Conservation (phyloP, 2,797 vertebrate genomes). For the Schizothorax lantsangensis region DNA sequence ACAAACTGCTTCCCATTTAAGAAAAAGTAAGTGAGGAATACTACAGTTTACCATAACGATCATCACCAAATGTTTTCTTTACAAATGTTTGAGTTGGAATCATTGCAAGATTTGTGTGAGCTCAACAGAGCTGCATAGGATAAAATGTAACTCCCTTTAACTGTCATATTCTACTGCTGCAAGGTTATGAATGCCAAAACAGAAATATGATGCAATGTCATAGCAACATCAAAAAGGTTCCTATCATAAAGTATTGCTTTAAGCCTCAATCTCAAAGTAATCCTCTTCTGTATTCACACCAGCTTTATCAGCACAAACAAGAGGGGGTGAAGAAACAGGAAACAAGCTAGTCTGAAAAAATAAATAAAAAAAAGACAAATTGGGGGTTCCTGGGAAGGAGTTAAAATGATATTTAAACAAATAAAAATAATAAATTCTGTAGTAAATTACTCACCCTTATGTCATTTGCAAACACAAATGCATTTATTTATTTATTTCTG, state of each 20-base stretch:
- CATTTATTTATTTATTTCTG: not conserved
- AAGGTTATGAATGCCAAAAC: constrained; percentile 44
- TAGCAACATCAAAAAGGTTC: constrained; percentile 60
- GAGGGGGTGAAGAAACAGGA: constrained; percentile 74
- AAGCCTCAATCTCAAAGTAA: constrained; percentile 77
- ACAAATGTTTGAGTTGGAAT: constrained; percentile 24
- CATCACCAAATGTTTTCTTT: not conserved
- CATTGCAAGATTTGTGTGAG: constrained; percentile 7
- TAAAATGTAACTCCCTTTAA: constrained; percentile 24
- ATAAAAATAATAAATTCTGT: not conserved
- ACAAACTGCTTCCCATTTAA: not conserved
- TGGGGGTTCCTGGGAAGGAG: constrained; percentile 40
- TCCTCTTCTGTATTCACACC: constrained; percentile 74
- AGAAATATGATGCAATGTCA: constrained; percentile 50
- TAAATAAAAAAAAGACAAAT: not conserved
- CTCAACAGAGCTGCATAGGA: not conserved
- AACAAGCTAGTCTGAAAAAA: constrained; percentile 67
- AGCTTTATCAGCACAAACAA: constrained; percentile 72
- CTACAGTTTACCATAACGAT: not conserved
- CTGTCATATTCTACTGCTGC: constrained; percentile 40
- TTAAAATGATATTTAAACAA: constrained; percentile 10
- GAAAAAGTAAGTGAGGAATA: not conserved
- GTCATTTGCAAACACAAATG: not conserved
- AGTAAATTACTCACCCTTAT: not conserved
- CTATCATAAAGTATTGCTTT: constrained; percentile 75